Evolutionary conservation across 1,140 invertebrate species (phyloP), one percentile per base, ranked within the genome.

Genomic region (Apolygus lucorum): DNA sequence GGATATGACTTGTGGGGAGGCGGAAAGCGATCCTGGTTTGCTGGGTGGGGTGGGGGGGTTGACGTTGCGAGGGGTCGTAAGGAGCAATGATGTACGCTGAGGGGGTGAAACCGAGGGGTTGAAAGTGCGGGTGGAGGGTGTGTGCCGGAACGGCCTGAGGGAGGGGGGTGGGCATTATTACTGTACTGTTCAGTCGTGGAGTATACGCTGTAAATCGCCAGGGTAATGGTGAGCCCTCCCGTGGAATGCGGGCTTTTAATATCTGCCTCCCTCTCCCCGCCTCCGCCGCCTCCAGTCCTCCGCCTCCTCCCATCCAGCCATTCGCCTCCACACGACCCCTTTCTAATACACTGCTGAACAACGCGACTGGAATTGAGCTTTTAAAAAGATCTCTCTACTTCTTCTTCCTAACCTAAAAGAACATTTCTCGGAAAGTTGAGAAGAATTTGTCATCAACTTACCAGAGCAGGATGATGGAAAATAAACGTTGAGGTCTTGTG

Each of bases 211-310:
- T 59, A 59, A 59, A 59, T 59, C 54, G 54, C 22, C 22, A 24
- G 11, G 22, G 54, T 59, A 59, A 13, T 59, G 54, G 54, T 59
- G 54, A 59, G 54, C 54, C 54, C 11, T 24, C 54, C 54, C 54
- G 54, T 17, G 54, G 54, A 59, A 59, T 59, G 54, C 54, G 54
- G 54, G 54, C 54, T 59, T 59, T 59, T 59, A 59, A 59, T 59
- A 59, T 59, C 54, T 59, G 13, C 54, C 22, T 21, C 54, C 54
- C 54, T 59, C 54, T 11, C 54, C 54, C 2, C 54, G 54, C 54
- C 54, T 4, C 11, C 54, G 8, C 34, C 34, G 34, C 34, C 34
- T 14, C 54, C 54, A 21, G 54, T 21, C 54, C 54, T 59, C 11
- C 54, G 11, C 11, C 54, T 4, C 54, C 13, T 21, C 54, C 8